Percentiles rank a stretch among this genome's conserved stretches.
phyloP scores from a whole-genome alignment of 2,113 vertebrate species.

The Todiramphus saurophagus region DNA sequence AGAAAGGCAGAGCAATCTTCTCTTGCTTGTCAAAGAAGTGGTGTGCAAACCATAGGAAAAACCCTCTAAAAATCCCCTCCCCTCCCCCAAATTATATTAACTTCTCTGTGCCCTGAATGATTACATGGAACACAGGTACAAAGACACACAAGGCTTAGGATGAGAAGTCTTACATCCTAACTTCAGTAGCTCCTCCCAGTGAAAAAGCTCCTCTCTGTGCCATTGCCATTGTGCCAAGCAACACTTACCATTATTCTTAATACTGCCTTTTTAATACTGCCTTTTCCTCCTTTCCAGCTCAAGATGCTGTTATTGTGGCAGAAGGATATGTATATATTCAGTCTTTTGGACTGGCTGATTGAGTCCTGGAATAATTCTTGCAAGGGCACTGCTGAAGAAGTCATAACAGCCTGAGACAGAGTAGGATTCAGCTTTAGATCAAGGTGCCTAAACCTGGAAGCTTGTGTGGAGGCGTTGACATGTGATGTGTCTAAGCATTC shows the following conservation, averaged over 20 bases:
- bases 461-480: background rate
- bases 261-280: background rate
- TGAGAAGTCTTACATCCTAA: background rate
- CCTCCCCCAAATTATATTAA: background rate
- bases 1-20: background rate
- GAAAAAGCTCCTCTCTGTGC: background rate
- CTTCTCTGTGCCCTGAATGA: background rate
- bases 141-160: background rate
- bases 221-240: background rate
- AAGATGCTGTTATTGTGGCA: background rate
- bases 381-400: background rate
- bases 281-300: background rate
- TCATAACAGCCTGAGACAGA: background rate
- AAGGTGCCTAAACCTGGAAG: background rate
- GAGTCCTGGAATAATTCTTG: background rate
- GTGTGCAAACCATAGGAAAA: background rate
- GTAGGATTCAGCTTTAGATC: background rate
- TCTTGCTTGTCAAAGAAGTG: rapidly evolving
- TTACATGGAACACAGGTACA: background rate
- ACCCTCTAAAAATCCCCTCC: background rate
- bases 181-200: background rate
- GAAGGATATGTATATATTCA: background rate
- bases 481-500: background rate
- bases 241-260: background rate
- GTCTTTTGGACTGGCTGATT: background rate